Base-by-base conservation (phyloP, 2,888 invertebrate species). In the Lumbricus terrestris region DNA sequence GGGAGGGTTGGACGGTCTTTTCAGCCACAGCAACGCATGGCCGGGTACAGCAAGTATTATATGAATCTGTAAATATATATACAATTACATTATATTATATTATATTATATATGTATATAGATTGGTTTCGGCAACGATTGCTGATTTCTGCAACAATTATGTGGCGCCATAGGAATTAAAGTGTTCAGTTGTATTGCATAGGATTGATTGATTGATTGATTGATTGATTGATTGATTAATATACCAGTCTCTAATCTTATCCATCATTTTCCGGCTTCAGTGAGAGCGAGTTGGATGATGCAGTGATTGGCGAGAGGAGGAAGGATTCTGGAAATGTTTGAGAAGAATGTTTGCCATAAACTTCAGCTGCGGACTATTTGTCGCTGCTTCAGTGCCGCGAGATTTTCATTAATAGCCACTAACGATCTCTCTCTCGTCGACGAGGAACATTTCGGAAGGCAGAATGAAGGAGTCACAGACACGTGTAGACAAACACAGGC, bases 301-400 rank as follows among this genome's bases (percentile, higher is more conserved):
- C 69, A n/a, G n/a, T 11, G 69, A 5, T 6, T 6, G n/a, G n/a
- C n/a, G n/a, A n/a, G n/a, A 4, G 13, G 29, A 16, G 29, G 11
- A 0, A n/a, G 3, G 69, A n/a, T n/a, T n/a, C n/a, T n/a, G 69
- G 8, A 69, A 69, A 69, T 69, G 69, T 69, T n/a, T 69, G 69
- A n/a, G 69, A n/a, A 69, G 69, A 69, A n/a, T 69, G n/a, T 69
- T 69, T 69, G 69, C 69, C 69, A 69, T n/a, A n/a, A n/a, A 69
- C 69, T 69, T 69, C 69, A 69, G n/a, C 69, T 69, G n/a, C 8
- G 69, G 69, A 15, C 69, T 1, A 1, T n/a, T 69, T n/a, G 29
- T 69, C 69, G 69, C 69, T 69, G 69, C 69, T 69, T 69, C 69
- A 69, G n/a, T 69, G 0, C 69, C 29, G 29, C 29, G n/a, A 69